A percentile compares a stretch with the other conserved stretches of the same genome.
phyloP scores from a whole-genome alignment of 2,113 vertebrate species.

The Ailurus styani region DNA sequence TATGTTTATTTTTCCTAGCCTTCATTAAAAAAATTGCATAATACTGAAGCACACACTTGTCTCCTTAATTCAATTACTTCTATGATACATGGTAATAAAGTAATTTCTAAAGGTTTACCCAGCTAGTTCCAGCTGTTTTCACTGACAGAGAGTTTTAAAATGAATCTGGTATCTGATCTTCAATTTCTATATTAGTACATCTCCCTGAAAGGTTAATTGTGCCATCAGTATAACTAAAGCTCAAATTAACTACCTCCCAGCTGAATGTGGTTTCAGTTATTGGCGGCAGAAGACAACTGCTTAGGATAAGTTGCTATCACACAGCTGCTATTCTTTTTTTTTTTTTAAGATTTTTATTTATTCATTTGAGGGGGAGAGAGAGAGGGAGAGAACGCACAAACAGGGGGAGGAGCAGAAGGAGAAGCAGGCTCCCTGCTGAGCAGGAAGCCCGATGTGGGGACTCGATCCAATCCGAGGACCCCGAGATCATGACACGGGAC shows the following conservation, averaged over 20 bases:
- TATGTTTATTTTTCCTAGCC: not conserved
- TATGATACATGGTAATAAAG: not conserved
- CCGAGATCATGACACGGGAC: no score
- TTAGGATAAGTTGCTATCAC: not conserved
- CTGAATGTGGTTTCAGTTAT: not conserved
- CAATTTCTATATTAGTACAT: not conserved
- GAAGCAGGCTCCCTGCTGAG: no score
- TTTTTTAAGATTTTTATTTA: no score
- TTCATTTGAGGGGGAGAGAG: no score
- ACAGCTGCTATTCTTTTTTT: not conserved
- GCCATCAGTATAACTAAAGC: not conserved
- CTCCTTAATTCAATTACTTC: not conserved
- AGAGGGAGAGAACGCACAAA: no score
- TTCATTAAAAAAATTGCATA: not conserved
- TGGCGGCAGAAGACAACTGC: not conserved
- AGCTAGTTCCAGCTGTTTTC: not conserved
- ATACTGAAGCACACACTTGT: not conserved
- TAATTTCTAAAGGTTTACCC: not conserved
- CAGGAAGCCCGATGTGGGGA: no score
- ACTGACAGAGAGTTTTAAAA: not conserved
- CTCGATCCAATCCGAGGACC: no score
- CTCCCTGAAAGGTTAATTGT: not conserved
- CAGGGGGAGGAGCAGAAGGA: no score
- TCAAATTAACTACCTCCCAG: not conserved
- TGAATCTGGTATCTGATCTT: not conserved